Evolutionary conservation across 2,113 vertebrate species (phyloP).

Genomic region (Vulpes vulpes): DNA sequence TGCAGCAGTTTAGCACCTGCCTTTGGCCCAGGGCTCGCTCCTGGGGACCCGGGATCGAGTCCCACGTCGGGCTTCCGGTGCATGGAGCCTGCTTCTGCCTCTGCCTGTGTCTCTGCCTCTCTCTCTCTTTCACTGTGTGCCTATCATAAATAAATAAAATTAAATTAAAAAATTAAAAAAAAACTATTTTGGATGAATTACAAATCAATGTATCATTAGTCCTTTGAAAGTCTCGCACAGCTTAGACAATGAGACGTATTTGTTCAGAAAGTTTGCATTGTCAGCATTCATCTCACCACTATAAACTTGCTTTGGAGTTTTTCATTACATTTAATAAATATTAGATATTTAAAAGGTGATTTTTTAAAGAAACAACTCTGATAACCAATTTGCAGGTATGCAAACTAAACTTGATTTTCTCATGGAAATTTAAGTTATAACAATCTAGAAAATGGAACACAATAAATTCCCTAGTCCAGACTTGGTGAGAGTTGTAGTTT

Average conservation of each 20-base stretch:
- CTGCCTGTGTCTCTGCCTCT: too few relatives aligned
- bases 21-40: too few relatives aligned
- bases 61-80: too few relatives aligned
- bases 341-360: neutral
- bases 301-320: neutral
- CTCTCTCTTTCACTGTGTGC: too few relatives aligned
- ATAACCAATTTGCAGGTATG: neutral
- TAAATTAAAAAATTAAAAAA: too few relatives aligned
- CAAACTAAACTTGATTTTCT: neutral
- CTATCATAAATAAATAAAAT: too few relatives aligned
- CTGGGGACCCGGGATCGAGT: too few relatives aligned
- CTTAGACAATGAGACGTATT: neutral
- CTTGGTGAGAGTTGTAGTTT: neutral
- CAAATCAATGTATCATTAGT: neutral
- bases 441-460: neutral
- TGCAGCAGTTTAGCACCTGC: too few relatives aligned
- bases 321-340: neutral
- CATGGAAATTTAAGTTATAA: neutral
- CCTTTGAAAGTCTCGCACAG: neutral
- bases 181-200: neutral
- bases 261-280: neutral
- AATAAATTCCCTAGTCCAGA: slow-evolving; percentile 3
- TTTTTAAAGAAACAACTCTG: neutral
- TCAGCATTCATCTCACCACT: neutral
- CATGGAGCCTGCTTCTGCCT: too few relatives aligned